A percentile compares a stretch with the other conserved stretches of the same genome.
Conservation (phyloP, 2,113 vertebrate species). For the Hippocampus barbouri region DNA sequence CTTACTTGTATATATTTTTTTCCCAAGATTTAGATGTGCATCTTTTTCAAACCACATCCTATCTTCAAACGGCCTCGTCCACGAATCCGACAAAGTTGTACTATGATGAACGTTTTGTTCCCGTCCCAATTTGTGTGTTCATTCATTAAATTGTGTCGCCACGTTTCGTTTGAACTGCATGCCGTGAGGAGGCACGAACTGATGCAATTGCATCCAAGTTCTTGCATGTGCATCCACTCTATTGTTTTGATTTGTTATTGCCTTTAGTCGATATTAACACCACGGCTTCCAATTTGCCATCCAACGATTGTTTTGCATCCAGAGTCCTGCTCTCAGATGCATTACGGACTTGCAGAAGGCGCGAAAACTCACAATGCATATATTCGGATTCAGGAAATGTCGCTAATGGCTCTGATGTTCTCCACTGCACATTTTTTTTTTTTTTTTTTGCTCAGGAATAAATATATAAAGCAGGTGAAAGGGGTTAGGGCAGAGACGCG, state of each 20-base stretch:
- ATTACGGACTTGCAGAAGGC: not conserved
- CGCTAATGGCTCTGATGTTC: not conserved
- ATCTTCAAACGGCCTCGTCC: no score
- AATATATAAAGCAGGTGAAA: constrained; percentile 5
- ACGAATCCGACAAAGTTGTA: no score
- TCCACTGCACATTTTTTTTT: not conserved
- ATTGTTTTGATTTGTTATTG: not conserved
- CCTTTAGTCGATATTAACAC: not conserved
- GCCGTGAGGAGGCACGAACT: not conserved
- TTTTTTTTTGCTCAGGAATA: not conserved
- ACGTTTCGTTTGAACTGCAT: not conserved
- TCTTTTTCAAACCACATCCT: no score
- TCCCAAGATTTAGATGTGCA: no score
- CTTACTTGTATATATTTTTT: no score
- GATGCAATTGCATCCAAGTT: not conserved
- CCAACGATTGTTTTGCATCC: not conserved
- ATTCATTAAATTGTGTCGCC: constrained; percentile 1
- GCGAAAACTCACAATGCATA: not conserved
- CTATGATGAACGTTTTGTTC: not conserved
- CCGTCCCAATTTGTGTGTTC: not conserved
- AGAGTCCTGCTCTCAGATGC: not conserved
- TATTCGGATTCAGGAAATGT: not conserved
- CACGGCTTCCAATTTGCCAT: no score
- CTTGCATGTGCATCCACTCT: not conserved
- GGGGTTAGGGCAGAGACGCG: not conserved